These are phyloP conservation scores for Syngnathoides biaculeatus DNA, from an alignment of 2,113 vertebrate species.

Conservation along the genomic window DNA sequence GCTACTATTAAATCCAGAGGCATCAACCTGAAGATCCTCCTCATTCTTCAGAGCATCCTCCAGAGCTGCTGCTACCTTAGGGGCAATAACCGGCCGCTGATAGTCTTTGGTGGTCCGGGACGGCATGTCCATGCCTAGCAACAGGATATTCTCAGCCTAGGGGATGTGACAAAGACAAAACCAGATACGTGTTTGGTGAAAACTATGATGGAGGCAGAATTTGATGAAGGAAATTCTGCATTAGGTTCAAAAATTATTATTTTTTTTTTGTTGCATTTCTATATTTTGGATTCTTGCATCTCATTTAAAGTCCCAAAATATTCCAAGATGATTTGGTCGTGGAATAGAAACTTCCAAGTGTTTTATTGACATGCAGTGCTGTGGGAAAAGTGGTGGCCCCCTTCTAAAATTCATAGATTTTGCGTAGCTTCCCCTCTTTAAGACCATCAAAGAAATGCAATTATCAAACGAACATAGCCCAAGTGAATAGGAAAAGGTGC, in stretches of 20 bases:
- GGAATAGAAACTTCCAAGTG: too few species aligned
- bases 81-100: slow-evolving; percentile 87
- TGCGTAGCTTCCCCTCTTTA: too few species aligned
- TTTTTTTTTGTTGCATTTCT: background rate
- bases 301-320: background rate
- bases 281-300: background rate
- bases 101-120: slow-evolving; percentile 88
- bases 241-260: too few species aligned
- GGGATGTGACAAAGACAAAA: background rate
- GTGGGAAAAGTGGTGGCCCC: too few species aligned
- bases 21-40: slow-evolving; percentile 93
- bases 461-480: too few species aligned
- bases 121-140: slow-evolving; percentile 86
- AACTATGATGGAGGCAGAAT: background rate
- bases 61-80: slow-evolving; percentile 89
- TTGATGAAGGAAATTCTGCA: background rate
- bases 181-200: background rate
- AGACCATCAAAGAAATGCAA: too few species aligned
- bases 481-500: too few species aligned
- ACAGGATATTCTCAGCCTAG: slow-evolving; percentile 90
- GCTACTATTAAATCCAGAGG: slow-evolving; percentile 81
- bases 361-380: too few species aligned
- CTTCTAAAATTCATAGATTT: too few species aligned
- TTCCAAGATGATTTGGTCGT: background rate
- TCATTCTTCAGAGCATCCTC: slow-evolving; percentile 91